Evolutionary conservation across 2,113 vertebrate species (phyloP).

Genomic region (Anser brachyrhynchus): DNA sequence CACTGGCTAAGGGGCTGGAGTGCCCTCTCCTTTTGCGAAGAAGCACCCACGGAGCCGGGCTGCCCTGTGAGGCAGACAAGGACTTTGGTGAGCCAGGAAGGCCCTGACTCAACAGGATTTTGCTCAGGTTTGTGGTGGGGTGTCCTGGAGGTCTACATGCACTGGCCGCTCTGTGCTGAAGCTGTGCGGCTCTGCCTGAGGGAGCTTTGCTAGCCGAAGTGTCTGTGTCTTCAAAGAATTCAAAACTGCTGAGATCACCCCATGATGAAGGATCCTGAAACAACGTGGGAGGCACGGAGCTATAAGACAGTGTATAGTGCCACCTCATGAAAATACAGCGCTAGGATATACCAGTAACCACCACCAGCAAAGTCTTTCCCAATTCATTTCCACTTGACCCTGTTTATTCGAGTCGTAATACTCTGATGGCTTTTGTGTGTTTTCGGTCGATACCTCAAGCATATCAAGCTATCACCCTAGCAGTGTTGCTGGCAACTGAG

Average conservation of each 20-base stretch:
- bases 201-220: slow-evolving; percentile 75
- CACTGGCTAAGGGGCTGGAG: slow-evolving; percentile 74
- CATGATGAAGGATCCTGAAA: slow-evolving; percentile 89
- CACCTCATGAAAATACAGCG: slow-evolving; percentile 69
- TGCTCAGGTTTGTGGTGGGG: slow-evolving; percentile 74
- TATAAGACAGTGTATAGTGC: slow-evolving; percentile 77
- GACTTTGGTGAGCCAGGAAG: slow-evolving; percentile 68
- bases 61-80: slow-evolving; percentile 75
- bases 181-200: slow-evolving; percentile 74
- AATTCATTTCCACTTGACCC: background rate
- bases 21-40: slow-evolving; percentile 78
- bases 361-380: background rate
- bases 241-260: slow-evolving; percentile 83
- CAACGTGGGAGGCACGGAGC: slow-evolving; percentile 83
- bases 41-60: slow-evolving; percentile 76
- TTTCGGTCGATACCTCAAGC: background rate
- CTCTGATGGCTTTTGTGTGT: background rate
- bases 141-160: slow-evolving; percentile 70
- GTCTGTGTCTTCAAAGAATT: slow-evolving; percentile 82
- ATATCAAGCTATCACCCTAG: background rate
- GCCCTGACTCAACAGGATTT: slow-evolving; percentile 74
- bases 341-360: slow-evolving; percentile 53
- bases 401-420: background rate
- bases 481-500: background rate
- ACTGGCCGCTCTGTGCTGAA: slow-evolving; percentile 74